Evolutionary conservation across 2,888 invertebrate genomes (phyloP), one percentile per base, ranked within the genome.

Genomic region (Leucophenga maculata): DNA sequence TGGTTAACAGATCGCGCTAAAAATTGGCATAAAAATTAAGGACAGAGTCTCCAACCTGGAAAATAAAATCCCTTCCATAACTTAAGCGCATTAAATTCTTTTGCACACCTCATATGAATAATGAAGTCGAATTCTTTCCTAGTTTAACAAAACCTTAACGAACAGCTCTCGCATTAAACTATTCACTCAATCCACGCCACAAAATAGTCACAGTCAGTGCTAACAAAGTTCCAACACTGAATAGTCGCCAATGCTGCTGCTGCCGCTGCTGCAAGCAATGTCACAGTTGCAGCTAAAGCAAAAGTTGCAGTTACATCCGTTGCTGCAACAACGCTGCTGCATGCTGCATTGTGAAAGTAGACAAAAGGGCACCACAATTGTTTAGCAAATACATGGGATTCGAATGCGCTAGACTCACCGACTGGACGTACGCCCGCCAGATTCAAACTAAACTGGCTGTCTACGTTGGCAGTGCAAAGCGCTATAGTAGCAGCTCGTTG

Each of bases 161-260:
- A 26, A 4, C 26, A 26, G 26, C 26, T 3, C 26, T 26, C 26
- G 26, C 26, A n/a, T n/a, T n/a, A n/a, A n/a, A 26, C 26, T 3
- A 26, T 26, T 4, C 4, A 26, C 26, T 4, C 4, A 26, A 2
- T 26, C 2, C 26, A 4, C 4, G 18, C 52, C 14, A 55, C 55
- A 22, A 55, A 55, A 55, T 9, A 81, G 77, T 80, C 83, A 82
- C 65, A 59, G 55, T 14, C 26, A 55, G 6, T 13, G 26, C 26
- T 26, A 55, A 14, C 26, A 26, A 26, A 55, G 18, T 6, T 32
- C 32, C 31, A 32, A 16, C 31, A 14, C 32, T 14, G 18, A 59
- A 59, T 22, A 26, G 68, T 39, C 22, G 62, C 65, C 50, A 48
- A 31, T n/a, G n/a, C n/a, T 20, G 32, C 26, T 18, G 55, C 55